phyloP scores from a whole-genome alignment of 1,140 invertebrate species.

The Listronotus bonariensis region DNA sequence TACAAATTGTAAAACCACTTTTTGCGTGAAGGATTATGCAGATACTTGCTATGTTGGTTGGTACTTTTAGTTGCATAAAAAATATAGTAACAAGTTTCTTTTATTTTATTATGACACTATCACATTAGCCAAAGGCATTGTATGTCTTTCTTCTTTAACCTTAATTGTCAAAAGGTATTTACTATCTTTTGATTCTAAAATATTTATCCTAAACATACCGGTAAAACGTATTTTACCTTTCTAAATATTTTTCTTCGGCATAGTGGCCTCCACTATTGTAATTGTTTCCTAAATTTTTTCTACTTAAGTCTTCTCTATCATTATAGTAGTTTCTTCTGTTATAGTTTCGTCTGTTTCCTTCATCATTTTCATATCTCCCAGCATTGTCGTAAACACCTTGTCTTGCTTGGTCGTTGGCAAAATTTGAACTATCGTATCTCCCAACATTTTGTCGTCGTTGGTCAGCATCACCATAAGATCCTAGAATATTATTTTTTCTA shows the following conservation, averaged over 20 bases:
- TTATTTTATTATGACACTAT: too few relatives aligned
- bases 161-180: too few relatives aligned
- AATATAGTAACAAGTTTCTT: too few relatives aligned
- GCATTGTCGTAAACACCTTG: constrained; percentile 59
- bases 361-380: constrained; percentile 57
- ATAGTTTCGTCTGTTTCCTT: constrained; percentile 58
- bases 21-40: too few relatives aligned
- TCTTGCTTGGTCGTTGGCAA: constrained; percentile 51
- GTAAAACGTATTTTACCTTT: constrained; percentile 11
- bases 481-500: constrained; percentile 17
- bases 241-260: constrained; percentile 53
- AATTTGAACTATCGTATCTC: constrained; percentile 53
- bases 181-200: too few relatives aligned
- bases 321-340: constrained; percentile 61
- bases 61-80: too few relatives aligned
- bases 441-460: constrained; percentile 58
- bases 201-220: too few relatives aligned
- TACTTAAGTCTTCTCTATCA: constrained; percentile 56
- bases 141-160: too few relatives aligned
- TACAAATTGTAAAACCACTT: too few relatives aligned
- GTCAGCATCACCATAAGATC: constrained; percentile 56
- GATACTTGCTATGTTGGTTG: too few relatives aligned
- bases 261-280: constrained; percentile 56
- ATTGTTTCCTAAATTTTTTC: constrained; percentile 57
- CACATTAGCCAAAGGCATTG: too few relatives aligned